A percentile compares a stretch with the other conserved stretches of the same genome.
Conservation (phyloP, 2,113 vertebrate species). For the Speoplatyrhinus poulsoni region DNA sequence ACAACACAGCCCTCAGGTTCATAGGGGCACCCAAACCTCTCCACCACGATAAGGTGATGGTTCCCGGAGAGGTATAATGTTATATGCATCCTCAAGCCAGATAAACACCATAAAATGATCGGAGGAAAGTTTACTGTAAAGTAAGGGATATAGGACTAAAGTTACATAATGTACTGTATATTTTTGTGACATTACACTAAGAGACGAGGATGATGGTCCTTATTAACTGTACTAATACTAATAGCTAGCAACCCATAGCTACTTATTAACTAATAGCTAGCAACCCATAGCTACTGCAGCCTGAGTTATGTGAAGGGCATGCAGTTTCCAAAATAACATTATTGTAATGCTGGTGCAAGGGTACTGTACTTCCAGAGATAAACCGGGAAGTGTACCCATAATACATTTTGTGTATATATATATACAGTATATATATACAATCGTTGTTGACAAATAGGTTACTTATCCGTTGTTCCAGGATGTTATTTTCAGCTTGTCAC, state of each 20-base stretch:
- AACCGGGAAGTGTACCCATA: too few species aligned
- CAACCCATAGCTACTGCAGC: conserved; percentile 39
- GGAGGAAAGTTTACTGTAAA: conserved; percentile 62
- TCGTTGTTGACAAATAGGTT: too few species aligned
- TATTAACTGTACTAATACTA: conserved; percentile 49
- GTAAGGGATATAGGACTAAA: conserved; percentile 58
- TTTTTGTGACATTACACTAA: conserved; percentile 51
- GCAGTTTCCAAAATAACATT: too few species aligned
- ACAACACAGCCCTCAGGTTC: too few species aligned
- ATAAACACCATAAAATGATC: conserved; percentile 46
- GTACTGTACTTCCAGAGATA: too few species aligned
- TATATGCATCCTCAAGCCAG: conserved; percentile 30
- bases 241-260: conserved; percentile 36
- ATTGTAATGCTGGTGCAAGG: too few species aligned
- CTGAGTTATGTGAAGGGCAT: conserved; percentile 2
- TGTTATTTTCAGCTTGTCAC: conserved; percentile 56
- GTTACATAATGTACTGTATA: conserved; percentile 35
- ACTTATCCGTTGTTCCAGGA: conserved; percentile 14
- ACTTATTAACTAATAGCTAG: conserved; percentile 2
- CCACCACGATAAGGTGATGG: too few species aligned
- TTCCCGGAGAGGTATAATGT: too few species aligned
- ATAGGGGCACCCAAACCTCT: too few species aligned
- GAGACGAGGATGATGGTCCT: conserved; percentile 49
- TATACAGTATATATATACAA: too few species aligned
- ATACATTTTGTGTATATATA: too few species aligned